These are phyloP conservation scores for Scaptomyza flava DNA, from an alignment of 2,888 invertebrate species.

Conservation along the genomic window DNA sequence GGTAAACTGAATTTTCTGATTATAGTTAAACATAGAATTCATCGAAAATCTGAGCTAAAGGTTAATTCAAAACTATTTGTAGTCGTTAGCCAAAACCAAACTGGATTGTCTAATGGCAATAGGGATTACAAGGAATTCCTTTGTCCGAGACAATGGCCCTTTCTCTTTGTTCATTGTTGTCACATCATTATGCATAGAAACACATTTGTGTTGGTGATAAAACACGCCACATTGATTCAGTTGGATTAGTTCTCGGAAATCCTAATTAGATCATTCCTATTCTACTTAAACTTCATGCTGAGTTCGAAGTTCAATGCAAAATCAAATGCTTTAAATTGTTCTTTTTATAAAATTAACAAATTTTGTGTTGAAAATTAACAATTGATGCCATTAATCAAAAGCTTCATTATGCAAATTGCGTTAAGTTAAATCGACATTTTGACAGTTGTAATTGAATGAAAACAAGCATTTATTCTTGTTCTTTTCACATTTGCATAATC, in stretches of 20 bases:
- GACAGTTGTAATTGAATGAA: not conserved
- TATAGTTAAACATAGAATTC: not conserved
- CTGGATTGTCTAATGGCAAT: not conserved
- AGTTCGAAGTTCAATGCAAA: not conserved
- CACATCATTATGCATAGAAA: not conserved
- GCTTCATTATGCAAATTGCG: constrained; percentile 5
- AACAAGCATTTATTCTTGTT: not conserved
- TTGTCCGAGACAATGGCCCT: not conserved
- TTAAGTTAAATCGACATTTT: constrained; percentile 12
- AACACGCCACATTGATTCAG: not conserved
- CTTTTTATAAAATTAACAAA: not conserved
- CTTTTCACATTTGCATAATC: constrained; percentile 54
- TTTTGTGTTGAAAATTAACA: not conserved
- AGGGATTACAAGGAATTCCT: not conserved
- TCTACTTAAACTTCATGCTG: not conserved
- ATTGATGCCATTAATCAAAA: not conserved
- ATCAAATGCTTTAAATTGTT: not conserved
- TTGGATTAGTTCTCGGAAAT: not conserved
- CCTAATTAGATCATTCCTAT: not conserved
- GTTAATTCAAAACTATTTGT: not conserved
- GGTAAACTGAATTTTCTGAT: not conserved
- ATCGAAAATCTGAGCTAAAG: not conserved
- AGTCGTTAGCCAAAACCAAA: not conserved
- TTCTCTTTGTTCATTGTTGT: constrained; percentile 1
- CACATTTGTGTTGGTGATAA: not conserved